Evolutionary conservation across 2,888 invertebrate species (phyloP), one percentile per base, ranked within the genome.

Genomic region (Xiphydria camelus): DNA sequence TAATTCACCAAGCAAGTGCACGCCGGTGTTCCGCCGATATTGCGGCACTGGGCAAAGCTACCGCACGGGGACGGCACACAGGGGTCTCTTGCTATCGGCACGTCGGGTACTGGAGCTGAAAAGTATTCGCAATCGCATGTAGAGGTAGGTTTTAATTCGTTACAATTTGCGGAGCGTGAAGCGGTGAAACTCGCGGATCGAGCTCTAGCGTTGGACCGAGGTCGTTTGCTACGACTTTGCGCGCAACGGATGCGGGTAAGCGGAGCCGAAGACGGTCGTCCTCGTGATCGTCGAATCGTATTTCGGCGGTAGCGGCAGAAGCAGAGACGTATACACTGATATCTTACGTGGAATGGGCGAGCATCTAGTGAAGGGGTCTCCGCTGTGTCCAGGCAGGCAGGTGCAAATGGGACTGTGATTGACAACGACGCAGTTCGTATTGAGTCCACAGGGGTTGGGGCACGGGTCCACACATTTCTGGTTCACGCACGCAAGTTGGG

Each of bases 381-480:
- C 86, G 26, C 83, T 83, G 60, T 78, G 81, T 43, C 80, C 78
- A 42, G 75, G 73, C 61, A 75, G 75, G 68, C 88, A 88, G 45
- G 82, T 81, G 67, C 88, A 88, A 61, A 87, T 84, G 4, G 87
- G 86, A 61, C 83, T 83, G 64, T 88, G 87, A 66, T 86, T 85
- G 25, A 86, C 82, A 14, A 88, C 88, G 54, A 82, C 81, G 59
- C 91, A 91, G 48, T 82, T 79, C 2, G 89, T 80, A 68, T 88
- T 87, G 52, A 81, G 78, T 19, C 89, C 90, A 70, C 91, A 91
- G 45, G 85, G 83, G 50, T 84, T 84, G 36, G 82, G 79, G 58
- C 89, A 90, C 19, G 88, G 88, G 70, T 89, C 84, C 6, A 76
- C 74, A 73, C 89, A 89, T 77, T 86, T 88, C 51, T 82, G 81